Base-by-base conservation (phyloP, 2,888 invertebrate genomes). In the Gortyna flavago region DNA sequence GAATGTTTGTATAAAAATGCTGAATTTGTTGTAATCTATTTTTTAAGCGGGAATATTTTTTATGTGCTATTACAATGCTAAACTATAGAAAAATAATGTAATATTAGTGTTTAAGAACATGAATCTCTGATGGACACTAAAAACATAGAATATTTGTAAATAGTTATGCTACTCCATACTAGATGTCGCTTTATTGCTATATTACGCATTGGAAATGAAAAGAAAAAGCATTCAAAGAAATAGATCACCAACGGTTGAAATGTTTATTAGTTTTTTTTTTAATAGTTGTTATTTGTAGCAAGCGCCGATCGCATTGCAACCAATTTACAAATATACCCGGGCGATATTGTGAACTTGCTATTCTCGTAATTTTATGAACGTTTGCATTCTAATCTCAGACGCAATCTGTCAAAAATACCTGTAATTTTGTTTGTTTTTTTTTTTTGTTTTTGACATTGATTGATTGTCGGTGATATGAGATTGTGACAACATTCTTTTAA, bases 101-200 rank as follows among this genome's bases (percentile, higher is more conserved):
- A 67, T 71, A 51, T 66, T 54, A 44, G 25, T 32, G n/a, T 65
- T 21, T 80, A 68, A 66, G 76, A 21, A 59, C 16, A 48, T 62
- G 83, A 83, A 85, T 83, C 83, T 83, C 83, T 62, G n/a, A 44
- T 25, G 16, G 51, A 54, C 35, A 51, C 8, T 29, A 35, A 83
- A 72, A 54, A n/a, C 18, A 25, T 29, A 25, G n/a, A 67, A 57
- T 16, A 59, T 38, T 59, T 79, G 65, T 73, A 79, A 81, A 54
- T 62, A 74, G 62, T 74, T 72, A 16, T 3, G 62, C 80, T 80
- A 85, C 54, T 77, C 21, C 16, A 62, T 38, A 70, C 72, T 77
- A 85, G 83, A 80, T 85, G 80, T 64, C 77, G 69, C 5, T 32
- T 68, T 51, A 48, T 38, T 35, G 35, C 6, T 35, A 35, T 35